Evolutionary conservation across 2,888 invertebrate genomes (phyloP).

Genomic region (Eupithecia abbreviata): DNA sequence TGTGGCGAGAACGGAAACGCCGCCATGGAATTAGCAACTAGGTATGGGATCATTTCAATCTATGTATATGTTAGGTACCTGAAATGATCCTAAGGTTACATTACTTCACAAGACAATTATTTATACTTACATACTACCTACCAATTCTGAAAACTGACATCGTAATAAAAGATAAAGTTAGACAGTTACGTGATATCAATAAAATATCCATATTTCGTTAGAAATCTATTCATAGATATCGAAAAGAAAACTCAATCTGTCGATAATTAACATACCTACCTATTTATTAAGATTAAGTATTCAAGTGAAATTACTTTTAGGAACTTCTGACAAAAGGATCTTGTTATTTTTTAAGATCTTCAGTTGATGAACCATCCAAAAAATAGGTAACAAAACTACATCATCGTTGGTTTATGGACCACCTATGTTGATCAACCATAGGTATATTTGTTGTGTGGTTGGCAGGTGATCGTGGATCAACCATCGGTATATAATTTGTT

Average conservation of each 20-base stretch:
- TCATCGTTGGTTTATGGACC: too few relatives aligned
- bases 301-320: not conserved
- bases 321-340: not conserved
- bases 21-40: constrained; percentile 5
- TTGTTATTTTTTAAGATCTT: too few relatives aligned
- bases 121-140: not conserved
- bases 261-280: not conserved
- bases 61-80: too few relatives aligned
- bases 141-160: not conserved
- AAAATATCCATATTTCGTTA: not conserved
- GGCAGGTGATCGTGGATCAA: too few relatives aligned
- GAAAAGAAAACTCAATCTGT: not conserved
- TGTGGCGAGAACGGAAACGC: constrained; percentile 28
- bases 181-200: not conserved
- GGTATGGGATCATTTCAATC: constrained; percentile 1
- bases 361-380: too few relatives aligned
- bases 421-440: too few relatives aligned
- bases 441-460: too few relatives aligned
- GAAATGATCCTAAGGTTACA: too few relatives aligned
- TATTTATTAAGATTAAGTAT: not conserved
- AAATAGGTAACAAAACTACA: too few relatives aligned
- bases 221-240: not conserved
- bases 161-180: not conserved
- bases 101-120: too few relatives aligned
- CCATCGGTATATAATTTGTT: too few relatives aligned